These are phyloP conservation scores for Phymatocera aterrima DNA, from an alignment of 2,888 invertebrate genomes.

Conservation along the genomic window DNA sequence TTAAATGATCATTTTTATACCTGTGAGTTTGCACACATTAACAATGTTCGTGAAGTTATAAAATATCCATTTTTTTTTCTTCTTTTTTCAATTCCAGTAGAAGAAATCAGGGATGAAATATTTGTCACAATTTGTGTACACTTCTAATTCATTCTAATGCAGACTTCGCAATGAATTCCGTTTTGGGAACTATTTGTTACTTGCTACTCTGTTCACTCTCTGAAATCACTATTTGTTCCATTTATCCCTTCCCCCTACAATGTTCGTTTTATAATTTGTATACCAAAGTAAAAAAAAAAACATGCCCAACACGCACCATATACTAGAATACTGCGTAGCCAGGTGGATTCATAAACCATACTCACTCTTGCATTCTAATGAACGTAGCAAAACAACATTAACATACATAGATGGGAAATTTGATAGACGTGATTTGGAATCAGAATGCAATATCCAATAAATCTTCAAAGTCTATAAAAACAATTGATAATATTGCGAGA, in stretches of 20 bases:
- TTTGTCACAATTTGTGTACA: background rate
- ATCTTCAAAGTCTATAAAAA: background rate
- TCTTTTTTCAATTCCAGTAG: background rate
- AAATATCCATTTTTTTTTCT: background rate
- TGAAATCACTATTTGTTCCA: background rate
- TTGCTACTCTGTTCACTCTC: too few species aligned
- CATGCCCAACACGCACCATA: slow-evolving; percentile 24
- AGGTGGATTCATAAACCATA: background rate
- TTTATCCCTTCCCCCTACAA: background rate
- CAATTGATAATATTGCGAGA: background rate
- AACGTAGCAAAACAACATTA: background rate
- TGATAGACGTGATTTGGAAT: background rate
- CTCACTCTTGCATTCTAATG: background rate
- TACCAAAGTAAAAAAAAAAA: background rate
- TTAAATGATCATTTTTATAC: background rate
- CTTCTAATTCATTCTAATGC: too few species aligned
- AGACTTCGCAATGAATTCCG: too few species aligned
- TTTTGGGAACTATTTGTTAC: too few species aligned
- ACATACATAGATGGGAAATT: background rate
- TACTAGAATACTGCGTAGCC: background rate
- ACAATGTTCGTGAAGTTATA: background rate
- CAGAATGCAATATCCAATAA: background rate
- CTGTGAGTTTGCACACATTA: background rate
- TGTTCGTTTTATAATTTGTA: background rate
- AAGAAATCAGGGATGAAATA: background rate